A percentile compares a stretch with the other conserved stretches of the same genome.
Conservation (phyloP, 2,888 invertebrate genomes). For the Oithona nana region DNA sequence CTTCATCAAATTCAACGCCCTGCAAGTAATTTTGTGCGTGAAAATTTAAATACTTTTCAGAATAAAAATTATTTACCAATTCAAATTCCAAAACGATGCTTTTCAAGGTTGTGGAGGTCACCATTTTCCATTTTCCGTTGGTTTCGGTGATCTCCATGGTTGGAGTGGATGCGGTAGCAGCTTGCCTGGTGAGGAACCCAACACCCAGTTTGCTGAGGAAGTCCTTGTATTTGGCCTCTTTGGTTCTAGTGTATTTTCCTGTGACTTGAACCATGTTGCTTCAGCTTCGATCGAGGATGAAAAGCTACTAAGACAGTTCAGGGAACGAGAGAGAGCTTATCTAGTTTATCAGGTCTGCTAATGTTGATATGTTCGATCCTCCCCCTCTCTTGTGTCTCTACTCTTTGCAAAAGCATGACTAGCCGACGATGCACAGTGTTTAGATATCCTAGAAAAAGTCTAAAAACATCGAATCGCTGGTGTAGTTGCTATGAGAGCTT, state of each 20-base stretch:
- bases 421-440: no score
- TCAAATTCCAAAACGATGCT: constrained; percentile 10
- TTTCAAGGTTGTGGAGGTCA: constrained; percentile 8
- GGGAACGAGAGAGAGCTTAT: no score
- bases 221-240: constrained; percentile 10
- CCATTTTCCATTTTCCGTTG: constrained; percentile 10
- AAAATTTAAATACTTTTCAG: neutral
- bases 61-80: neutral
- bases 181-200: constrained; percentile 12
- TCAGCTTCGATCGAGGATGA: no score
- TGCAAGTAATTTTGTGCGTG: neutral
- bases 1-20: constrained; percentile 8
- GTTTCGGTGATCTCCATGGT: constrained; percentile 11
- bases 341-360: no score
- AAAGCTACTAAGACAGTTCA: no score
- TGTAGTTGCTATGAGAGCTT: no score
- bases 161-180: constrained; percentile 11
- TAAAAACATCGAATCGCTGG: no score
- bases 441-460: no score
- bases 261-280: neutral
- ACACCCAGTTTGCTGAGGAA: constrained; percentile 10
- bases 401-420: no score
- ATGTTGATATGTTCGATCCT: no score
- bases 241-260: constrained; percentile 8
- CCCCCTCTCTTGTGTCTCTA: no score